A percentile compares a stretch with the other conserved stretches of the same genome.
Conservation (phyloP, 2,888 invertebrate species). For the Tenthredo amoena region DNA sequence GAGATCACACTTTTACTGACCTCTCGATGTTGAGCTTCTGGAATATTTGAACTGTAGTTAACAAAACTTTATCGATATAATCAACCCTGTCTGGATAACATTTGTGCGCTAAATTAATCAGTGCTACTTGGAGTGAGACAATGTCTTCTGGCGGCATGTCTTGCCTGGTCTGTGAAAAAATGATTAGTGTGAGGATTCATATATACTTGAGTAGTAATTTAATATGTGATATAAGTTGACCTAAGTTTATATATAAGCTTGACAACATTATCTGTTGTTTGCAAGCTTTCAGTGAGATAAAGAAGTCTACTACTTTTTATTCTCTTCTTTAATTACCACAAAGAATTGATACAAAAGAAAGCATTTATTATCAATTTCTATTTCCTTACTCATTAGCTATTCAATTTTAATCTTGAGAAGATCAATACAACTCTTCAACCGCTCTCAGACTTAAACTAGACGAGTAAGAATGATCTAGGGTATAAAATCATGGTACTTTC, state of each 20-base stretch:
- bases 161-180: conserved; percentile 86
- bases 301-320: neutral
- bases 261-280: conserved; percentile 48
- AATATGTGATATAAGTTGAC: conserved; percentile 7
- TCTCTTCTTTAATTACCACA: neutral
- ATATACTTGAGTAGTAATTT: neutral
- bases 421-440: neutral
- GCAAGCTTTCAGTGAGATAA: conserved; percentile 25
- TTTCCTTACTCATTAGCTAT: neutral
- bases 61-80: conserved; percentile 96
- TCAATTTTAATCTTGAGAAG: neutral
- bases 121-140: conserved; percentile 95
- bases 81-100: conserved; percentile 97
- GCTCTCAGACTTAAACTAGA: conserved; percentile 76
- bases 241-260: conserved; percentile 15
- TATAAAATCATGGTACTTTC: conserved; percentile 58
- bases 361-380: neutral
- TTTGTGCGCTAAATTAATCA: conserved; percentile 96
- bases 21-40: conserved; percentile 91
- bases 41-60: conserved; percentile 94
- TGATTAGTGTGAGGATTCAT: conserved; percentile 1
- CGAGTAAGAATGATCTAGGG: conserved; percentile 66
- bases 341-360: neutral
- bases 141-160: conserved; percentile 98
- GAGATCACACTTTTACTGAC: conserved; percentile 77